These are phyloP conservation scores for Xanthostigma xanthostigma DNA, from an alignment of 2,888 invertebrate genomes.

Conservation along the genomic window DNA sequence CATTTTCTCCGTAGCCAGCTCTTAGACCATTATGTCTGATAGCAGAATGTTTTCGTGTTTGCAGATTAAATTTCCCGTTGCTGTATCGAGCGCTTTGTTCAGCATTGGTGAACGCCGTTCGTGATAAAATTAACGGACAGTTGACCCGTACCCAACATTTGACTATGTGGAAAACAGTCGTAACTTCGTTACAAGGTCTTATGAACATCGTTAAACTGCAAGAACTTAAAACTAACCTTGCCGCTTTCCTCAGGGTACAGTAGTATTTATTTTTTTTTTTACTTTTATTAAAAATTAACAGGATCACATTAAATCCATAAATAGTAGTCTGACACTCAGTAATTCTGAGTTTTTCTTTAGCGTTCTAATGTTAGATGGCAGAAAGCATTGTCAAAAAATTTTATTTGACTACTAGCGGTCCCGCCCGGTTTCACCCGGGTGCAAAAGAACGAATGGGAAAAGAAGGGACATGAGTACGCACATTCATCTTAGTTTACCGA, in stretches of 20 bases:
- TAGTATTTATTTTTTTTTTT: background rate
- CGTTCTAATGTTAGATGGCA: background rate
- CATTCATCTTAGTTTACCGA: too few species aligned
- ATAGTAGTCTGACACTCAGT: too few species aligned
- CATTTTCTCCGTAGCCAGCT: too few species aligned
- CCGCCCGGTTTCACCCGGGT: too few species aligned
- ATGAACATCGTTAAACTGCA: conserved; percentile 48
- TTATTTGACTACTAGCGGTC: too few species aligned
- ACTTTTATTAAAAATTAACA: too few species aligned
- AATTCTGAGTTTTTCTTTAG: background rate
- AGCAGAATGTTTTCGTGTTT: background rate
- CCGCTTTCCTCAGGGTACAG: conserved; percentile 43
- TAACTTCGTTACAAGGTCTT: conserved; percentile 44
- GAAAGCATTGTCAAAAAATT: too few species aligned
- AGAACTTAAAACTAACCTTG: conserved; percentile 44
- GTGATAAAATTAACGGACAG: conserved; percentile 31
- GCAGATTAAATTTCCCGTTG: conserved; percentile 44
- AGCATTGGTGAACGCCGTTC: conserved; percentile 40
- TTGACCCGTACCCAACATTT: conserved; percentile 45
- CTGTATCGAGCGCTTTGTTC: conserved; percentile 50
- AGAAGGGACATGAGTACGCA: too few species aligned
- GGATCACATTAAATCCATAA: too few species aligned
- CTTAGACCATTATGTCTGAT: background rate
- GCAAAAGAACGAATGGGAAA: too few species aligned
- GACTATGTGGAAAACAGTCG: conserved; percentile 47